Base-by-base conservation (phyloP, 2,113 vertebrate species). In the Bufo gargarizans region DNA sequence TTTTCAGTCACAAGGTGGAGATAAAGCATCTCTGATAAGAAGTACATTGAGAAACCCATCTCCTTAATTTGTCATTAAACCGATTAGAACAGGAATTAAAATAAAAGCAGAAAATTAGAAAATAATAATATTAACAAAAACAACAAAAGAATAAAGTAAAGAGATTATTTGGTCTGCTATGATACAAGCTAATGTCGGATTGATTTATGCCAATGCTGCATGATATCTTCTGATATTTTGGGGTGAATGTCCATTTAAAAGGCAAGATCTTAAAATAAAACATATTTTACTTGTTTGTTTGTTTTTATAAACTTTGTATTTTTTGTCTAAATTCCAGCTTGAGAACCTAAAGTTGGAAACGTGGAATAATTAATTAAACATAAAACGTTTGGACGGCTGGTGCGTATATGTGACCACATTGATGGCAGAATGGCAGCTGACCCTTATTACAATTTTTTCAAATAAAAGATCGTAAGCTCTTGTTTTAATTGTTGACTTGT, bases 1-100 rank as follows among this genome's bases (percentile, higher is more conserved):
- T 50, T 55, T 78, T 78, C 77, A 56, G 77, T n/a, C 77, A 78
- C 77, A 78, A 78, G 77, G 77, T 55, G 50, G 77, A 56, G 77
- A 78, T 56, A 11, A 20, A 55, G 50, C 50, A 22, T 55, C 77
- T 78, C 4, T 55, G 19, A 78, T 78, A 55, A 78, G 45, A 50
- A 78, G 4, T 20, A 78, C 20, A 56, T 1, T 43, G 20, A 65
- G 12, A 20, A 20, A 65, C 6, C 20, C 19, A 17, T 76, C 2
- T 69, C 7, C 56, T 58, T 58, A 3, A 58, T 58, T 12, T 58
- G 56, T 58, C 7, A 11, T 11, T 11, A 11, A 11, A 58, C 56
- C 1, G 12, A 2, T 58, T 7, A 58, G 56, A 58, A 58, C 11
- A 3, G 11, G 56, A 58, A 58, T 6, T 59, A 19, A 19, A 17